Evolutionary conservation across 2,797 vertebrate genomes (phyloP), one percentile per base, ranked within the genome.

Genomic region (Muraenolepis orangiensis): DNA sequence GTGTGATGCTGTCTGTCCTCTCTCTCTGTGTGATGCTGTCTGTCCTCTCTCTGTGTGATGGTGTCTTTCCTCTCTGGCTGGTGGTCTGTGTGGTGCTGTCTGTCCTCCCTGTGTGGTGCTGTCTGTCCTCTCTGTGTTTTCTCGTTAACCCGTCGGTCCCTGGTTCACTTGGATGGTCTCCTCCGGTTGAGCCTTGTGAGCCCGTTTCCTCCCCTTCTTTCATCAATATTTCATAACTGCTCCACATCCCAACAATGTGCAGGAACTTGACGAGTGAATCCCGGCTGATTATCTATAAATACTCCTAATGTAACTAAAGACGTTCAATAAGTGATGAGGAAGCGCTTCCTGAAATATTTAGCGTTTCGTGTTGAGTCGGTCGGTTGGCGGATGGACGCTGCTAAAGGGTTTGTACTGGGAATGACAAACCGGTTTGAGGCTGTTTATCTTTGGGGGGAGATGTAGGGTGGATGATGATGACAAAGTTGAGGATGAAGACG

Each of bases 271-370:
- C 77, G 80, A 82, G 73, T 85, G 88, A 81, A 86, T 90, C 89
- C 85, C 84, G 1, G 73, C 81, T 87, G 87, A 92, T 93, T 88
- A 87, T 85, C 87, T 91, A 88, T 90, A 92, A 89, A 92, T 90
- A 90, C 74, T 83, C 12, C 82, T 90, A 87, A 90, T 90, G 89
- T 90, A 81, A 88, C 86, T 86, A 81, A 90, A 84, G 81, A 81
- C 73, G 85, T 91, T 93, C 86, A 91, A 93, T 93, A 93, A 94
- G 93, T 91, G 0, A 93, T 92, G 75, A 71, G 86, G 86, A 85
- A 85, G 61, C 69, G 83, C 29, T 40, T 29, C 4, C 74, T 92
- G 72, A 90, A 92, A 91, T 87, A 91, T 93, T 92, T 82, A 92
- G 72, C 51, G 12, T 6, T 4, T 4, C 5, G 38, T 40, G 26